phyloP scores from a whole-genome alignment of 2,113 vertebrate species.

The Capreolus pygargus region DNA sequence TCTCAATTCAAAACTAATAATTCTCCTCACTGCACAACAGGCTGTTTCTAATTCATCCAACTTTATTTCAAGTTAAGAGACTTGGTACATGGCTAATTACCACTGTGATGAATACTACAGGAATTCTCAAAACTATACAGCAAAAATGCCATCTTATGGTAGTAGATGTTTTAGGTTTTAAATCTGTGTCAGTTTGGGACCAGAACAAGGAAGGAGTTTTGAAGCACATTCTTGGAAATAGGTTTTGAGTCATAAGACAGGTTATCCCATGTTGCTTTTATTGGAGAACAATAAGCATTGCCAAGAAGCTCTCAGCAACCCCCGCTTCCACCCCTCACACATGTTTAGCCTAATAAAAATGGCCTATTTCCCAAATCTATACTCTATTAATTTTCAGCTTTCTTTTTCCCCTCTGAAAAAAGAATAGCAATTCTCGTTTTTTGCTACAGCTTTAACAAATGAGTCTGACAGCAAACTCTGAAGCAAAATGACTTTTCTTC shows the following conservation, averaged over 20 bases:
- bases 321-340: accelerated
- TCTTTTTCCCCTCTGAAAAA: not conserved
- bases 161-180: not conserved
- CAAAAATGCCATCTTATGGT: not conserved
- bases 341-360: not conserved
- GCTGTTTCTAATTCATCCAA: not conserved
- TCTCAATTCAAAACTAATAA: not conserved
- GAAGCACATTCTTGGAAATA: not conserved
- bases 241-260: not conserved
- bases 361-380: not conserved
- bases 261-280: not conserved
- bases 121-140: not conserved
- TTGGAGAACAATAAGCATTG: not conserved
- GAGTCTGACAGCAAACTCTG: not conserved
- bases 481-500: not conserved
- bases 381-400: not conserved
- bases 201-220: not conserved
- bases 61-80: not conserved
- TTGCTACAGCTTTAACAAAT: not conserved
- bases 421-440: not conserved
- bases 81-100: not conserved
- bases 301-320: not conserved
- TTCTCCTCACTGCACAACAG: not conserved
- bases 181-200: not conserved
- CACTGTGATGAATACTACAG: not conserved